Evolutionary conservation across 2,888 invertebrate species (phyloP).

Genomic region (Brenthis daphne): DNA sequence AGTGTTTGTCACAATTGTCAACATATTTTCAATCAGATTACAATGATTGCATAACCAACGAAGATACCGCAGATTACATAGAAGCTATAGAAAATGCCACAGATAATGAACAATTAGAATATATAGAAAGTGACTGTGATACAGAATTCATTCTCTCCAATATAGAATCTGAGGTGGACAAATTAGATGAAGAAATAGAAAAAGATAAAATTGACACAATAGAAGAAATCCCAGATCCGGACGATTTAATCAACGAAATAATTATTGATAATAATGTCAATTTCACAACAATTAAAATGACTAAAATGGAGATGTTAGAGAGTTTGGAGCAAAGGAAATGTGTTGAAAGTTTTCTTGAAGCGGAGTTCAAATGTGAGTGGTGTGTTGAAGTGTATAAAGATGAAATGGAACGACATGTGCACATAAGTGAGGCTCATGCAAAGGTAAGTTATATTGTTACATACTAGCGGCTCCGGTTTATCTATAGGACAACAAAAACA

Average conservation of each 20-base stretch:
- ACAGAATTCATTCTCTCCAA: not conserved
- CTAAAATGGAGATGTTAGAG: constrained; percentile 11
- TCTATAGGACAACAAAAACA: no score
- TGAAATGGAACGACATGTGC: constrained; percentile 20
- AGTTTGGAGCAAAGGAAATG: constrained; percentile 8
- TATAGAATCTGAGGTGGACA: not conserved
- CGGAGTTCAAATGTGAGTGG: constrained; percentile 23
- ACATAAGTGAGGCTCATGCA: constrained; percentile 20
- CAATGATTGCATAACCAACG: not conserved
- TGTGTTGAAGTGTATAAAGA: constrained; percentile 22
- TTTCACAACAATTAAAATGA: constrained; percentile 16
- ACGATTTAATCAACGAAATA: not conserved
- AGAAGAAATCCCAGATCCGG: not conserved
- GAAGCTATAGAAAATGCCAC: not conserved
- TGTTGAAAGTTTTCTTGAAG: constrained; percentile 3
- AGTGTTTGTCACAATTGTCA: not conserved
- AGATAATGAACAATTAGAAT: not conserved
- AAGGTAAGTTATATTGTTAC: constrained; percentile 4
- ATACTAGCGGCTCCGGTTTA: no score
- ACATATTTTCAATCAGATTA: not conserved
- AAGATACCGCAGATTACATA: not conserved
- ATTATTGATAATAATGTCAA: not conserved
- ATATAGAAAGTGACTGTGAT: not conserved
- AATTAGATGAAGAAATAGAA: not conserved
- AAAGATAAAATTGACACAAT: not conserved